These are phyloP conservation scores for Plodia interpunctella DNA, from an alignment of 1,140 invertebrate genomes.

Conservation along the genomic window DNA sequence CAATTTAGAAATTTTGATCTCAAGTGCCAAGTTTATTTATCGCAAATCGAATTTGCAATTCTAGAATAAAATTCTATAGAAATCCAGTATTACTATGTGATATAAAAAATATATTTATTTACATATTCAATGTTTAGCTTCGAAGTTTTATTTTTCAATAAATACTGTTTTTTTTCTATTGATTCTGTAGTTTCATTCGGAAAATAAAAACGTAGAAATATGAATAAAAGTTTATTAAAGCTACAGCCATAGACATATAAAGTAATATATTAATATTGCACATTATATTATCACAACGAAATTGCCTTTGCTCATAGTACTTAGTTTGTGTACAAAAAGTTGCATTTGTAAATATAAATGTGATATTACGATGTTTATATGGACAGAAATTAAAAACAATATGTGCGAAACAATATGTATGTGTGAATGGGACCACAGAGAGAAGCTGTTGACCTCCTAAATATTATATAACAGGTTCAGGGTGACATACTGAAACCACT, in stretches of 20 bases:
- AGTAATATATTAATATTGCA: constrained; percentile 4
- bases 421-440: too few species aligned
- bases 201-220: background rate
- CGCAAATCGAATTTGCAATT: constrained; percentile 29
- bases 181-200: constrained; percentile 18
- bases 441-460: too few species aligned
- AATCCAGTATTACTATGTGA: background rate
- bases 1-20: constrained; percentile 21
- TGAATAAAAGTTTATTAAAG: constrained; percentile 5
- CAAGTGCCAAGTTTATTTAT: constrained; percentile 26
- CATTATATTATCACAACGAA: background rate
- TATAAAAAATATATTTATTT: background rate
- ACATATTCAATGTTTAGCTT: background rate
- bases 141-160: constrained; percentile 18
- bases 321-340: too few species aligned
- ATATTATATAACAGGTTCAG: too few species aligned
- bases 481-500: too few species aligned
- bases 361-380: too few species aligned
- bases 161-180: constrained; percentile 19
- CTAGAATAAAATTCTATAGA: background rate
- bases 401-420: too few species aligned
- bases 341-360: too few species aligned
- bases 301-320: too few species aligned
- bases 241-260: background rate
- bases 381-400: too few species aligned